A percentile compares a stretch with the other conserved stretches of the same genome.
Evolutionary conservation across 2,797 vertebrate species (phyloP).

Genomic region (Rhyacichthys aspro): DNA sequence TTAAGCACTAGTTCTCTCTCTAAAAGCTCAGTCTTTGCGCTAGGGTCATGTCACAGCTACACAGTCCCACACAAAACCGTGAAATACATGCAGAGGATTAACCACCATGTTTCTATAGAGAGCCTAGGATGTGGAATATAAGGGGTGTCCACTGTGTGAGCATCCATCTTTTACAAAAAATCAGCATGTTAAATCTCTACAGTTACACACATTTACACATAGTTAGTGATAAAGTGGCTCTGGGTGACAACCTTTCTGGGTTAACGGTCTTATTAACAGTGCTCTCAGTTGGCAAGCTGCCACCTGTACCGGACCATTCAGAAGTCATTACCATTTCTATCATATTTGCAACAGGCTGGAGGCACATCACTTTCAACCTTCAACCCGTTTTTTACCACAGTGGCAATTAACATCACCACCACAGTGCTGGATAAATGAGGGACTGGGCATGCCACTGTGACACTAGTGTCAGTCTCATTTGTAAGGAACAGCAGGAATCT

Average conservation of each 20-base stretch:
- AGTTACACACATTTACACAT: constrained; percentile 1
- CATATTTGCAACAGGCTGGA: constrained; percentile 21
- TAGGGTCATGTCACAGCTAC: too few relatives aligned
- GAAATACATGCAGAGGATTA: too few relatives aligned
- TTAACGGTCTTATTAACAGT: constrained; percentile 22
- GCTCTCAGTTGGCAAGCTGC: constrained; percentile 27
- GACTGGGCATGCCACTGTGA: constrained; percentile 23
- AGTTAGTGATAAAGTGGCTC: constrained; percentile 1
- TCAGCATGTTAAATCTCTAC: too few relatives aligned
- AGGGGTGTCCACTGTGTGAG: too few relatives aligned
- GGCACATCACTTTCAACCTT: constrained; percentile 9
- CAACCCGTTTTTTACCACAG: constrained; percentile 15
- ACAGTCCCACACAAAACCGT: too few relatives aligned
- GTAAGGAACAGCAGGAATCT: background rate
- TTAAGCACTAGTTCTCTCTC: constrained; percentile 1
- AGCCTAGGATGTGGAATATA: too few relatives aligned
- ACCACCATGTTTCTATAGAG: too few relatives aligned
- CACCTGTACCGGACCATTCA: constrained; percentile 15
- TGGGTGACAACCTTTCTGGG: constrained; percentile 9
- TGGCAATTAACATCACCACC: constrained; percentile 34
- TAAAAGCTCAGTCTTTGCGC: background rate
- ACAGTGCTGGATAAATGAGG: constrained; percentile 1
- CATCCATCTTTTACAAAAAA: too few relatives aligned
- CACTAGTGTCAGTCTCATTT: constrained; percentile 26
- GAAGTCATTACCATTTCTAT: constrained; percentile 50